phyloP scores from a whole-genome alignment of 2,113 vertebrate species.

The Semnornis frantzii region DNA sequence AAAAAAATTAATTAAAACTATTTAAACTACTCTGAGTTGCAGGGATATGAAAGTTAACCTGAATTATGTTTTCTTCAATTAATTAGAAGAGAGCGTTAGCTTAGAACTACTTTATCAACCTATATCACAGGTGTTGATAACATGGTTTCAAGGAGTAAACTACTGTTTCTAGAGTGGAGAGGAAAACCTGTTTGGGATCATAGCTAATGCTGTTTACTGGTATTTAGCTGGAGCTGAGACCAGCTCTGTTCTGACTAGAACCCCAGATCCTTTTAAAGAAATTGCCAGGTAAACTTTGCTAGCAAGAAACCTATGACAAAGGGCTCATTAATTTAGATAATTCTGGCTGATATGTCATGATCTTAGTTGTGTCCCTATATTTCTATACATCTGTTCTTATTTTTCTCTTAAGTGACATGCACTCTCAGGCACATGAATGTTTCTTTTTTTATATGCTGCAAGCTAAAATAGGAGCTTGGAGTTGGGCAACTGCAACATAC shows the following conservation, averaged over 20 bases:
- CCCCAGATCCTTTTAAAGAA: not conserved
- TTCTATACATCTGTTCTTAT: not conserved
- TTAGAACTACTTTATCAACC: not conserved
- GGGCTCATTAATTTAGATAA: not conserved
- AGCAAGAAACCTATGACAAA: not conserved
- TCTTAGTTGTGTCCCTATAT: not conserved
- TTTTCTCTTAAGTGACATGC: not conserved
- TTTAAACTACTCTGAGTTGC: not conserved
- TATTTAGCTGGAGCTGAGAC: not conserved
- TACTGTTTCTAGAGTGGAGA: not conserved
- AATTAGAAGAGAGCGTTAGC: not conserved
- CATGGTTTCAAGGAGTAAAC: not conserved
- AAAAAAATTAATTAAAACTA: not conserved
- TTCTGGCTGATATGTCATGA: not conserved
- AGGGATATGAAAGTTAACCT: not conserved
- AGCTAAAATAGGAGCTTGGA: not conserved
- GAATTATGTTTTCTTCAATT: not conserved
- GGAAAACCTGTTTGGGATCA: not conserved
- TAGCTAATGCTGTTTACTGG: not conserved
- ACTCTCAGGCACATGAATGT: not conserved
- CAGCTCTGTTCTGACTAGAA: not conserved
- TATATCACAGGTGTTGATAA: not conserved
- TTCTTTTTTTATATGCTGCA: not conserved
- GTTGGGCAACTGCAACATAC: not conserved
- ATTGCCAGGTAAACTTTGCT: not conserved